Conservation (phyloP, 2,113 vertebrate genomes). For the Petroica traversi region DNA sequence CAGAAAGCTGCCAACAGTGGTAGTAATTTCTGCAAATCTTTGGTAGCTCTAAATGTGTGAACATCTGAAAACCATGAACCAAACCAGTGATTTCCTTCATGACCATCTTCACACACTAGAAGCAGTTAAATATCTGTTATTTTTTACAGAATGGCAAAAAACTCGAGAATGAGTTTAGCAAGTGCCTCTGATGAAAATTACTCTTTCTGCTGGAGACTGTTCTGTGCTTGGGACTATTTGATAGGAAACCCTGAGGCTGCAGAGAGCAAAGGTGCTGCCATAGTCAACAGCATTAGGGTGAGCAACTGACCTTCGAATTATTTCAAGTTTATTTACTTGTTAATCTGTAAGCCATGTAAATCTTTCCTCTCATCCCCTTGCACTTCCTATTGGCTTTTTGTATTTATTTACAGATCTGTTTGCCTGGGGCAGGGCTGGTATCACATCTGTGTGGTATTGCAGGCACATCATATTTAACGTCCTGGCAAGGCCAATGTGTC, state of each 20-base stretch:
- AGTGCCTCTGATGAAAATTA: conserved; percentile 94
- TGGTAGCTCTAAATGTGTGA: background rate
- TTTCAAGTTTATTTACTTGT: background rate
- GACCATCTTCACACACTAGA: background rate
- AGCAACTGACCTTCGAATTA: background rate
- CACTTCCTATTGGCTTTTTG: background rate
- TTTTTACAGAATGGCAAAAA: conserved; percentile 91
- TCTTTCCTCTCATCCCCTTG: background rate
- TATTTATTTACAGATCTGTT: background rate
- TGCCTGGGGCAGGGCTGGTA: background rate
- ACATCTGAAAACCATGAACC: background rate
- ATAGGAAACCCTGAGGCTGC: conserved; percentile 96
- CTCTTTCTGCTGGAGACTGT: conserved; percentile 95
- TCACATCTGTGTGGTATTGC: background rate
- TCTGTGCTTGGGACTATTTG: conserved; percentile 98
- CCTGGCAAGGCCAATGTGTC: background rate
- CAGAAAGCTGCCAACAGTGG: background rate
- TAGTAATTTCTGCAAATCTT: background rate
- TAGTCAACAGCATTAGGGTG: conserved; percentile 95
- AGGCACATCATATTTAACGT: background rate
- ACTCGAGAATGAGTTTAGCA: conserved; percentile 92
- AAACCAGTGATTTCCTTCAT: background rate
- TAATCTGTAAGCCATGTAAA: background rate
- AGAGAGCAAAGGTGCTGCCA: conserved; percentile 95
- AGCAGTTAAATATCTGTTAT: background rate